phyloP scores from a whole-genome alignment of 2,888 invertebrate species.

The Hemistola chrysoprasaria region DNA sequence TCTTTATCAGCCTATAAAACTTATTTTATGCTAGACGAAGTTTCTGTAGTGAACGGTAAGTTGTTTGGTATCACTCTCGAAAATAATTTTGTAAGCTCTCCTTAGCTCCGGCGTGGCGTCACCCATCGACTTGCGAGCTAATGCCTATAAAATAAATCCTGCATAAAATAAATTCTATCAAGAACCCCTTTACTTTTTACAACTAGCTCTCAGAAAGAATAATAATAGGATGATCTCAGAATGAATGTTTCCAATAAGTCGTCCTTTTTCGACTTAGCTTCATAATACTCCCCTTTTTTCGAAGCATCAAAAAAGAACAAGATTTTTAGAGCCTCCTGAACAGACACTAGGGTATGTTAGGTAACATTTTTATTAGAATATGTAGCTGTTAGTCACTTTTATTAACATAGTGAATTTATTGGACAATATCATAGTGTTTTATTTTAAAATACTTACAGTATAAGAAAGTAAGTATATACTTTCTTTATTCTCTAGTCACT shows the following conservation, averaged over 20 bases:
- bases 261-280: slow-evolving; percentile 51
- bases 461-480: too few relatives aligned
- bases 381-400: slow-evolving; percentile 19
- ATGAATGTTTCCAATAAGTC: slow-evolving; percentile 68
- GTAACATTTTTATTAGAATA: slow-evolving; percentile 16
- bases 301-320: slow-evolving; percentile 1
- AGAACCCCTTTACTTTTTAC: slow-evolving; percentile 71
- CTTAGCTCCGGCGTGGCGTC: slow-evolving; percentile 52
- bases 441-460: too few relatives aligned
- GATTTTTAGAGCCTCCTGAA: slow-evolving; percentile 2
- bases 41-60: slow-evolving; percentile 67
- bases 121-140: slow-evolving; percentile 63
- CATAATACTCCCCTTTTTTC: slow-evolving; percentile 33
- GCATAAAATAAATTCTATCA: slow-evolving; percentile 72
- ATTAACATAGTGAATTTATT: slow-evolving; percentile 21
- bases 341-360: slow-evolving; percentile 16
- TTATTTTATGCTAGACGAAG: slow-evolving; percentile 70
- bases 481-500: too few relatives aligned
- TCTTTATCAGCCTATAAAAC: slow-evolving; percentile 77
- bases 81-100: slow-evolving; percentile 72
- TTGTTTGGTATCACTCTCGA: slow-evolving; percentile 72
- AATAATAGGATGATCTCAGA: slow-evolving; percentile 70
- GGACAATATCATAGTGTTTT: slow-evolving; percentile 13
- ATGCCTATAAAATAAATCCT: slow-evolving; percentile 69
- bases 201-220: slow-evolving; percentile 55